Conservation (phyloP, 2,888 invertebrate species). For the Tubulanus polymorphus region DNA sequence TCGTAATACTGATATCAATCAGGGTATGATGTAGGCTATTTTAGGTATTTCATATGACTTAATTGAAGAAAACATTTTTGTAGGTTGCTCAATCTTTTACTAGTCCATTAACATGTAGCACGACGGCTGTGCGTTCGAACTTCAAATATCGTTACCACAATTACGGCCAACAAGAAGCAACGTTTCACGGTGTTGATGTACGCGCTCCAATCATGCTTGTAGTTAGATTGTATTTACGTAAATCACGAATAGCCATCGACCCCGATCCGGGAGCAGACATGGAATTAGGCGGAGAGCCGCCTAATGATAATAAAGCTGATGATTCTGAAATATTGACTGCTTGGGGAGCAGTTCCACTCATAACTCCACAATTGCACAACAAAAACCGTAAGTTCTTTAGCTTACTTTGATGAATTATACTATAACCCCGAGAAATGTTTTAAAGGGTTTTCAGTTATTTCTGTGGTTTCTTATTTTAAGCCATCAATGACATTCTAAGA, state of each 20-base stretch:
- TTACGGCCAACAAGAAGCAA: slow-evolving; percentile 50
- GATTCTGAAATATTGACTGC: slow-evolving; percentile 43
- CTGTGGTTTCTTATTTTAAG: too few relatives aligned
- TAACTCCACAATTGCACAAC: too few relatives aligned
- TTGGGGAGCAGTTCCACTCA: slow-evolving; percentile 44
- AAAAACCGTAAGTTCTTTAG: too few relatives aligned
- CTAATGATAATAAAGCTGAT: slow-evolving; percentile 15
- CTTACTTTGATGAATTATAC: too few relatives aligned
- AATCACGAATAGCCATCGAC: slow-evolving; percentile 16
- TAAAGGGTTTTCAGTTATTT: too few relatives aligned
- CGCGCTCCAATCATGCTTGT: slow-evolving; percentile 43
- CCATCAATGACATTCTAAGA: too few relatives aligned
- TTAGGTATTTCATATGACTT: too few relatives aligned
- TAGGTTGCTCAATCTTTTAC: slow-evolving; percentile 43
- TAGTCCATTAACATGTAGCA: slow-evolving; percentile 46
- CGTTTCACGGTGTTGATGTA: slow-evolving; percentile 41
- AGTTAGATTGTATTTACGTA: slow-evolving; percentile 42
- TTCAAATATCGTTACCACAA: slow-evolving; percentile 46
- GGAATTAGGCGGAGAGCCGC: slow-evolving; percentile 20
- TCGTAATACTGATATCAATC: not conserved
- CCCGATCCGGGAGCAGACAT: slow-evolving; percentile 10
- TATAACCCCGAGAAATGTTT: too few relatives aligned
- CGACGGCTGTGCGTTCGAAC: slow-evolving; percentile 43
- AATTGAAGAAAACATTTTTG: slow-evolving; percentile 10
- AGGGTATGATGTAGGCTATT: not conserved